Conservation (phyloP, 2,888 invertebrate genomes). For the Julus scanicus region DNA sequence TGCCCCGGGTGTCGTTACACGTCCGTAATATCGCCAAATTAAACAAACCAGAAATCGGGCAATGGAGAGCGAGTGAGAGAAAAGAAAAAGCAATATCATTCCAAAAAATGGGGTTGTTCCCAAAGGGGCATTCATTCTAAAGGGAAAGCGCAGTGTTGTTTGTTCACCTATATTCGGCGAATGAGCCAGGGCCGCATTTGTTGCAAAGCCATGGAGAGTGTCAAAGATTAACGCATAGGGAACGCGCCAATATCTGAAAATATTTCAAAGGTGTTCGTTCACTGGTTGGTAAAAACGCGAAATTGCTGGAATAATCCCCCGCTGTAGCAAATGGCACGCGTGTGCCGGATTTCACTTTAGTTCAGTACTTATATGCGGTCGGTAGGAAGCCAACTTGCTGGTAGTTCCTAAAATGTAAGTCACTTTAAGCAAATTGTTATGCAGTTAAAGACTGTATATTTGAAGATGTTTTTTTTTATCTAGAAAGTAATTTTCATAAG, state of each 20-base stretch:
- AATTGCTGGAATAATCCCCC: neutral
- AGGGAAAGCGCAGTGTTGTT: too few species aligned
- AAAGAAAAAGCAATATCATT: neutral
- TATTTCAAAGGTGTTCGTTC: neutral
- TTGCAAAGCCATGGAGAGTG: neutral
- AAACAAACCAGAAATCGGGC: neutral
- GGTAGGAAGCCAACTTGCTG: neutral
- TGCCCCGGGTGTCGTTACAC: too few species aligned
- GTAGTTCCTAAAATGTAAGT: too few species aligned
- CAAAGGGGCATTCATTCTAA: neutral
- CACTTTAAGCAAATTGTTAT: too few species aligned
- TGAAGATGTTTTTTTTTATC: too few species aligned
- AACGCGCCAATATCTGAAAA: neutral
- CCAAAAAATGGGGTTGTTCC: neutral
- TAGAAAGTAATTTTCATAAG: too few species aligned
- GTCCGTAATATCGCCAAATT: neutral
- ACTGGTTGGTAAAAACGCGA: neutral
- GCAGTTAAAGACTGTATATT: too few species aligned
- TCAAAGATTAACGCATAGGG: neutral
- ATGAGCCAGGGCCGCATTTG: neutral
- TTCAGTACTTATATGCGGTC: neutral
- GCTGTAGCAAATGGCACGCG: constrained; percentile 11
- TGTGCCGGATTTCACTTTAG: neutral
- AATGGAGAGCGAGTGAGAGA: neutral
- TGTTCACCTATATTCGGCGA: neutral